Conservation (phyloP, 2,888 invertebrate genomes). For the Lepidochrysops patricia region DNA sequence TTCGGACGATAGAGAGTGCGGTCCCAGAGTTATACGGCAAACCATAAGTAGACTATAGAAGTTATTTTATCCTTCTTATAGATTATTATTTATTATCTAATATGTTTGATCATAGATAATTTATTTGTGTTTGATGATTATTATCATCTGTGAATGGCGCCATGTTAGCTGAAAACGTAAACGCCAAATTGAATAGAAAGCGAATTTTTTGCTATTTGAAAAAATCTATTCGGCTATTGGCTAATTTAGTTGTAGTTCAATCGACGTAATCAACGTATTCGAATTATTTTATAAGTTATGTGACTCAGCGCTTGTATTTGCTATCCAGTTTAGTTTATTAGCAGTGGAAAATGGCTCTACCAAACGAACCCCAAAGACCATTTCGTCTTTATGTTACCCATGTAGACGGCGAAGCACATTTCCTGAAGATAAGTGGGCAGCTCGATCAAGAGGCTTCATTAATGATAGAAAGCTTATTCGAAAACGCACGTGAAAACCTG, state of each 20-base stretch:
- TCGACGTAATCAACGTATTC: slow-evolving; percentile 28
- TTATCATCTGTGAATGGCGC: slow-evolving; percentile 31
- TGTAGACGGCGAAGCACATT: slow-evolving; percentile 80
- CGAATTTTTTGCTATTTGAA: slow-evolving; percentile 37
- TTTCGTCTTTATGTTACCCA: slow-evolving; percentile 76
- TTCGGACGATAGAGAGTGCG: no score
- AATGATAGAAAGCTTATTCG: slow-evolving; percentile 70
- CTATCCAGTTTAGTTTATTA: slow-evolving; percentile 23
- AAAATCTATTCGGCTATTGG: slow-evolving; percentile 32
- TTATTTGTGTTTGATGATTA: no score
- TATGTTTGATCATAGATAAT: no score
- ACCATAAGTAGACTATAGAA: no score
- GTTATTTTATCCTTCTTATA: no score
- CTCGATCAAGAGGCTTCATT: slow-evolving; percentile 72
- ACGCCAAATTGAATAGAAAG: slow-evolving; percentile 52
- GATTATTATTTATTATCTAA: no score
- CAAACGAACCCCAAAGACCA: slow-evolving; percentile 44
- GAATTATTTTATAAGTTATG: slow-evolving; percentile 34
- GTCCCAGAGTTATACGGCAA: no score
- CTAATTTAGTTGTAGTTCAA: slow-evolving; percentile 28
- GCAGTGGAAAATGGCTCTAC: slow-evolving; percentile 44
- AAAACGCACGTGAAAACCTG: slow-evolving; percentile 49
- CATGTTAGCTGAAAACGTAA: slow-evolving; percentile 62
- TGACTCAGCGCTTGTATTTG: slow-evolving; percentile 29
- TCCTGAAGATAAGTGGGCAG: slow-evolving; percentile 83